Base-by-base conservation (phyloP, 2,113 vertebrate genomes). In the Pongo abelii region DNA sequence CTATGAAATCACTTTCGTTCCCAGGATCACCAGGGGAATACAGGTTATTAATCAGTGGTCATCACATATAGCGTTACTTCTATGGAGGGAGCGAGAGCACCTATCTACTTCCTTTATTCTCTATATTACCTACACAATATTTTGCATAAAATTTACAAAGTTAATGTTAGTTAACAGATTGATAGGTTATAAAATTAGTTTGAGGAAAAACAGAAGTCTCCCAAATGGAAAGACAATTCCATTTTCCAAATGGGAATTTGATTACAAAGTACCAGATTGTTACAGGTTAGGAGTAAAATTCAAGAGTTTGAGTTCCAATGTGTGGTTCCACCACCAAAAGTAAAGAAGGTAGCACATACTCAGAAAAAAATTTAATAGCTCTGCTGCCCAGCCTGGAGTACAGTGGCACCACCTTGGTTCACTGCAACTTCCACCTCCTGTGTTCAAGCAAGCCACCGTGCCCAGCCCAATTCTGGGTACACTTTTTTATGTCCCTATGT, bases 261-360 rank as follows among this genome's bases (percentile, higher is more conserved):
- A 67, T 57, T 61, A 80, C 40, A 88, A 94, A 94, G 70, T 8
- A 91, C 12, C 23, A 57, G 72, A 93, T 30, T 43, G 35, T 46
- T 84, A 83, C 0, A 93, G 38, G 6, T 40, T 52, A 32, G 84
- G 27, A 93, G 25, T 75, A 89, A 79, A 92, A 95, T 59, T 92
- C 79, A 94, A 94, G n/a, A 55, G n/a, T 94, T 80, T 96, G 50
- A 86, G 38, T 93, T 77, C 64, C 32, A 97, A 43, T 43, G 17
- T 75, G 5, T 61, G 40, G n/a, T 57, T 88, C 59, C 5, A 77
- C 50, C 25, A 95, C 23, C 32, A 88, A 93, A 97, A 81, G 80
- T 78, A 94, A 94, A 84, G 69, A 93, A 86, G 52, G 32, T 38
- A 95, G 6, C 46, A 84, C 8, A 72, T 38, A 93, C 13, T 70